Conservation (phyloP, 2,888 invertebrate genomes). For the Chaitophorus viminalis region DNA sequence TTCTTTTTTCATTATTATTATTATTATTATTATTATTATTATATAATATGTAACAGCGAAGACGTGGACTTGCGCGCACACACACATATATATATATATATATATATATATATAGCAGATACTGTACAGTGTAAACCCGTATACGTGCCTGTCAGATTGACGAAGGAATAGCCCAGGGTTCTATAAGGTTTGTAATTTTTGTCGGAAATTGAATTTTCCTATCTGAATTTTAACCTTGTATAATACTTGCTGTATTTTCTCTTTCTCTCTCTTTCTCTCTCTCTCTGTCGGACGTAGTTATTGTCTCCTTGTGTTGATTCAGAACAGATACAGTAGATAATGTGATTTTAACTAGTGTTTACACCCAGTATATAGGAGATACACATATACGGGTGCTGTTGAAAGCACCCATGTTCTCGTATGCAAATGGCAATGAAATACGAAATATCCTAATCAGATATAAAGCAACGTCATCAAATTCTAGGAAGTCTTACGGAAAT, state of each 20-base stretch:
- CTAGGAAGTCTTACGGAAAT: not conserved
- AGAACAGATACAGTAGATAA: not conserved
- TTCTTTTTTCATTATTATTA: slow-evolving; percentile 1
- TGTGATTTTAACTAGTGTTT: not conserved
- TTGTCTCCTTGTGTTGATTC: not conserved
- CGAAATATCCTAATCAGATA: not conserved
- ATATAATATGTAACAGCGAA: not conserved
- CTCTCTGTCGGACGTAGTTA: not conserved
- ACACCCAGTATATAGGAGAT: not conserved
- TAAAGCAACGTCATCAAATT: not conserved
- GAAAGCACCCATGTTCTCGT: not conserved
- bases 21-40: not conserved
- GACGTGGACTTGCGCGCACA: not conserved
- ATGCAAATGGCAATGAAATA: not conserved
- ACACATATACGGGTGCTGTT: not conserved
- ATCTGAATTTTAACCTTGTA: not conserved
- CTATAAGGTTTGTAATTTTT: not conserved
- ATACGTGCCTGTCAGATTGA: not conserved
- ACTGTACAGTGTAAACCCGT: not conserved
- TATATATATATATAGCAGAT: not conserved
- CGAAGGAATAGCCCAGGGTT: not conserved
- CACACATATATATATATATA: not conserved
- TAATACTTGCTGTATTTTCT: not conserved
- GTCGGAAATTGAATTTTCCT: not conserved
- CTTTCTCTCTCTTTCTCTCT: not conserved